Percentiles rank a stretch among this genome's conserved stretches.
phyloP scores from a whole-genome alignment of 2,888 invertebrate genomes.

The Melipona bicolor region DNA sequence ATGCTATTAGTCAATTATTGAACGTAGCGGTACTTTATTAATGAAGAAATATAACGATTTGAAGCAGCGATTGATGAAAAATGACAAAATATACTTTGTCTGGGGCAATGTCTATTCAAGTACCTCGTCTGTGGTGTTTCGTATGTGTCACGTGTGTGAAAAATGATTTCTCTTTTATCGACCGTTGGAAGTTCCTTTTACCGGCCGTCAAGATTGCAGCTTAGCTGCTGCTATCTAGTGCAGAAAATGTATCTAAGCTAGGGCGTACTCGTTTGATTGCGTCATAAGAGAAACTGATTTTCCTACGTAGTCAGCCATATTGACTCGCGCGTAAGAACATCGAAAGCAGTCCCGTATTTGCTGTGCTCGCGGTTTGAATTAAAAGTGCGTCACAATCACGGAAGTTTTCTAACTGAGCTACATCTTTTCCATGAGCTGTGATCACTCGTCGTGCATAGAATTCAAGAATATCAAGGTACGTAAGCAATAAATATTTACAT shows the following conservation, averaged over 20 bases:
- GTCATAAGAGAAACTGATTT: slow-evolving; percentile 79
- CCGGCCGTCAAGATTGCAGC: slow-evolving; percentile 9
- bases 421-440: slow-evolving; percentile 9
- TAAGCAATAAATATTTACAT: not conserved
- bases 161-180: not conserved
- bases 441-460: slow-evolving; percentile 6
- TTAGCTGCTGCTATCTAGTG: slow-evolving; percentile 63
- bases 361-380: slow-evolving; percentile 51
- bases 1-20: too few relatives aligned
- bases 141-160: not conserved
- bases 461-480: slow-evolving; percentile 41
- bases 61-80: too few relatives aligned
- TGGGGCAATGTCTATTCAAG: too few relatives aligned
- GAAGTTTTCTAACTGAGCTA: not conserved
- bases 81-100: too few relatives aligned
- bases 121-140: too few relatives aligned
- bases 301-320: slow-evolving; percentile 74
- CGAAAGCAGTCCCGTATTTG: slow-evolving; percentile 70
- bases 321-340: slow-evolving; percentile 74
- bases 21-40: too few relatives aligned
- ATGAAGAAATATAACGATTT: too few relatives aligned
- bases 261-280: slow-evolving; percentile 77
- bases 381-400: slow-evolving; percentile 17
- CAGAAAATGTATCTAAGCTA: slow-evolving; percentile 63
- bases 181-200: slow-evolving; percentile 1